A percentile compares a stretch with the other conserved stretches of the same genome.
Conservation (phyloP, 2,797 vertebrate genomes). For the Smutsia temminckii region DNA sequence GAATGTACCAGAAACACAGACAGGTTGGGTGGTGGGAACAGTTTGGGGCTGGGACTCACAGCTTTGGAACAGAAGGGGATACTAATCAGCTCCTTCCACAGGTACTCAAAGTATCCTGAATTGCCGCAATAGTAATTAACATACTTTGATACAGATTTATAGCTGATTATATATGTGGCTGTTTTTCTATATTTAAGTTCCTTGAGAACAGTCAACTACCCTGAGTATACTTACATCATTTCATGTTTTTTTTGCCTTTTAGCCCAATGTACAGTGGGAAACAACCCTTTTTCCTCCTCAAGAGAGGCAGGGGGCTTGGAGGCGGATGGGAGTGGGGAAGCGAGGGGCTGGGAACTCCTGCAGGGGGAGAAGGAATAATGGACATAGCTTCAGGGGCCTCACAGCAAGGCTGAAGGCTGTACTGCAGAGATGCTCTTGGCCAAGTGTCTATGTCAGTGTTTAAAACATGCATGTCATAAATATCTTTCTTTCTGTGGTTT, state of each 20-base stretch:
- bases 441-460: neutral
- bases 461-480: conserved; percentile 34
- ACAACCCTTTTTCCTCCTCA: neutral
- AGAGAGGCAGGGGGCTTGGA: neutral
- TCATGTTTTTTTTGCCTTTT: neutral
- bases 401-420: conserved; percentile 24
- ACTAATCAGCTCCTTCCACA: neutral
- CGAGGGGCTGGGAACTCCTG: neutral
- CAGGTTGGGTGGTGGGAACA: neutral
- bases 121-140: neutral
- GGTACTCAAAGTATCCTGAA: neutral
- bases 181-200: neutral
- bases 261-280: neutral
- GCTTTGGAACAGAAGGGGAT: neutral
- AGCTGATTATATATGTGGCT: neutral
- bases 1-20: conserved; percentile 14
- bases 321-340: neutral
- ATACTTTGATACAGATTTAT: neutral
- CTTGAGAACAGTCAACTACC: neutral
- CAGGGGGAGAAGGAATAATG: neutral
- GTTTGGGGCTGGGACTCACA: neutral
- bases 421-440: neutral
- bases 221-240: neutral
- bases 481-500: conserved; percentile 42
- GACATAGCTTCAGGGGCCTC: neutral